These are phyloP conservation scores for Aplochiton taeniatus DNA, from an alignment of 2,797 vertebrate species.

Conservation along the genomic window DNA sequence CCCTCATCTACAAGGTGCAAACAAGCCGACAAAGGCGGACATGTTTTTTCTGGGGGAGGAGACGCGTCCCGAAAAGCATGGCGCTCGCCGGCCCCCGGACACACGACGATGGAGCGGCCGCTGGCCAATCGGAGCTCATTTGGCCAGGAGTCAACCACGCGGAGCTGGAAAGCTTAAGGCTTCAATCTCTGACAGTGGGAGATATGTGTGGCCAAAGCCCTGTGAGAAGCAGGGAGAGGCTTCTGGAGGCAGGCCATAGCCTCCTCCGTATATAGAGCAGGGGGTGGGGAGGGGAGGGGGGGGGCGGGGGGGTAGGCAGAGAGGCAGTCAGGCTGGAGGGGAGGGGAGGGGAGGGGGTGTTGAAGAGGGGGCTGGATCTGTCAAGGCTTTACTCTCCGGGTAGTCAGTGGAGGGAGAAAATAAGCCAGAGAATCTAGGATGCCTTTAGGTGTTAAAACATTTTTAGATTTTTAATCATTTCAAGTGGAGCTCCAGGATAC, in stretches of 20 bases:
- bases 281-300: neutral
- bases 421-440: conserved; percentile 79
- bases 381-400: conserved; percentile 77
- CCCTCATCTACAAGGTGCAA: neutral
- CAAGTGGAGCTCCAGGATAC: conserved; percentile 75
- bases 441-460: conserved; percentile 81
- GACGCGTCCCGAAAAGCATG: conserved; percentile 12
- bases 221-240: conserved; percentile 42
- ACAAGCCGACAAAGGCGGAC: neutral
- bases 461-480: conserved; percentile 87
- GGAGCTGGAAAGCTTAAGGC: conserved; percentile 49
- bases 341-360: conserved; percentile 42
- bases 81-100: conserved; percentile 17
- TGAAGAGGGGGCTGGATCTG: conserved; percentile 69
- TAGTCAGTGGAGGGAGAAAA: conserved; percentile 69
- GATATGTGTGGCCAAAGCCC: conserved; percentile 51
- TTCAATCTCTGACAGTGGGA: conserved; percentile 57
- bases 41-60: conserved; percentile 10
- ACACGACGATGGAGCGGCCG: neutral
- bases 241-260: conserved; percentile 67
- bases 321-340: conserved; percentile 9
- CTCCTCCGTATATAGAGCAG: conserved; percentile 70
- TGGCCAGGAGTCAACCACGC: conserved; percentile 47
- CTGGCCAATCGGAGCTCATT: conserved; percentile 37
- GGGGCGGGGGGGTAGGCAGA: conserved; percentile 23